Conservation (phyloP, 2,113 vertebrate genomes). For the Dermatemys mawii region DNA sequence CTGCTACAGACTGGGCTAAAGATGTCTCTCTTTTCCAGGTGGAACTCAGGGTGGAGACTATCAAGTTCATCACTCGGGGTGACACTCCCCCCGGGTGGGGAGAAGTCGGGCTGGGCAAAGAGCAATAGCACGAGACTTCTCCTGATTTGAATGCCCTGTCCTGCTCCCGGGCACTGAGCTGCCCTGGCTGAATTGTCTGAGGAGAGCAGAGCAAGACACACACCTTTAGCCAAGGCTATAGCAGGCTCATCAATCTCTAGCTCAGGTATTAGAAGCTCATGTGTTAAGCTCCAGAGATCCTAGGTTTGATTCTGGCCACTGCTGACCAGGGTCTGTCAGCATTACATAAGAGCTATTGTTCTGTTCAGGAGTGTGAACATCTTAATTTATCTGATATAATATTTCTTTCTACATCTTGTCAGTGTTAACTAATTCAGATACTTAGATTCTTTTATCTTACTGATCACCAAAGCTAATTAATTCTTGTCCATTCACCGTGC, state of each 20-base stretch:
- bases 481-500: slow-evolving; percentile 66
- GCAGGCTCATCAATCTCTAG: not conserved
- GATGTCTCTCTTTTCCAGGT: not conserved
- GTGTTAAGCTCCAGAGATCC: not conserved
- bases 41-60: no score
- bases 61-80: no score
- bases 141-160: no score
- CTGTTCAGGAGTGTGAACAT: not conserved
- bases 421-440: slow-evolving; percentile 59
- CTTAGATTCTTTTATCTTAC: slow-evolving; percentile 57
- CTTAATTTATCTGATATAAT: slow-evolving; percentile 49
- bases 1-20: not conserved
- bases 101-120: no score
- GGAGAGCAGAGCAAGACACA: no score
- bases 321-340: no score
- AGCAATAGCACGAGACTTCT: no score
- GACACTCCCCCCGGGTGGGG: no score
- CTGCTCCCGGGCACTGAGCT: no score
- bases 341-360: not conserved
- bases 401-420: slow-evolving; percentile 50
- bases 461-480: slow-evolving; percentile 77
- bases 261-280: not conserved
- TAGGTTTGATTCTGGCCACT: not conserved
- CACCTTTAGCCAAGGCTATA: no score
- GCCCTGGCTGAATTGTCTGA: no score